Evolutionary conservation across 2,113 vertebrate species (phyloP), one percentile per base, ranked within the genome.

Genomic region (Eira barbara): DNA sequence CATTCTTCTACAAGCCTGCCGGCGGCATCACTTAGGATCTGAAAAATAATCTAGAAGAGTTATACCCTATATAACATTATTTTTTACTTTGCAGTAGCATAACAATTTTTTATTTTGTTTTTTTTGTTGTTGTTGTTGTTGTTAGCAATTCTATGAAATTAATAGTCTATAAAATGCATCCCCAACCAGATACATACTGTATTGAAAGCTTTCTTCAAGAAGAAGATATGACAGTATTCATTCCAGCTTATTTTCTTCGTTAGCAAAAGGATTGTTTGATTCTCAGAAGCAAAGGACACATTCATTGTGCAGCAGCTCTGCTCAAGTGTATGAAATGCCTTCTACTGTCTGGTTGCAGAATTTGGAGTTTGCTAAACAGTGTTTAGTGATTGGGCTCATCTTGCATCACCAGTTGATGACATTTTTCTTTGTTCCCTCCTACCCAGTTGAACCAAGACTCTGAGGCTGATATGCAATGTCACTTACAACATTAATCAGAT

Each of bases 401-500:
- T 99, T 98, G 98, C 98, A 99, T 99, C 99, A 99, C 98, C 98
- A 98, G 98, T 98, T 99, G 99, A 99, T 98, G 98, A 98, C 98
- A 99, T 98, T 99, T 98, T 98, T 98, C 98, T 99, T 99, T 98
- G 98, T 99, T 99, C 99, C 99, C 99, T 99, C 98, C 99, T 99
- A 98, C 98, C 98, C 98, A 98, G 98, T 99, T 98, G 98, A 99
- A 99, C 99, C 99, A 99, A 98, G 98, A 99, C 98, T 99, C 99
- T 99, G 99, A 99, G 99, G 99, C 98, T 98, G 99, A 99, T 99
- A 99, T 99, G 99, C 99, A 99, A 99, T 99, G 99, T 99, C 99
- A 99, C 98, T 99, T 99, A 99, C 98, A 99, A 99, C 99, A 99
- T 99, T 99, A 99, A 99, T 99, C 99, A 99, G 99, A 99, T 99